A percentile compares a stretch with the other conserved stretches of the same genome.
Conservation (phyloP, 2,888 invertebrate species). For the Tachina grossa region DNA sequence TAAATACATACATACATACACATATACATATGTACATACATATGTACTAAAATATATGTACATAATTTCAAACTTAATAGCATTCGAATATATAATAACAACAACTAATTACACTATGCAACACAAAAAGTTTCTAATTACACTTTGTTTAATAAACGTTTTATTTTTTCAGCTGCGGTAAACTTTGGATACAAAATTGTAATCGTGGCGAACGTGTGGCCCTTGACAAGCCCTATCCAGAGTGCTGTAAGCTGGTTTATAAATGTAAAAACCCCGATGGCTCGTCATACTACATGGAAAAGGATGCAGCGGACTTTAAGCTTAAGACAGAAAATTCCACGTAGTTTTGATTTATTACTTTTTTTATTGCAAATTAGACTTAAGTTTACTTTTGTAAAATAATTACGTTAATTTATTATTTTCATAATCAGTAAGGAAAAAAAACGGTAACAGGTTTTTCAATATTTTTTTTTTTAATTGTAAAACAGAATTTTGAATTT, state of each 20-base stretch:
- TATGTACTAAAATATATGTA: neutral
- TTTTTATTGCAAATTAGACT: constrained; percentile 11
- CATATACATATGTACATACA: neutral
- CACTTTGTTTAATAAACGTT: neutral
- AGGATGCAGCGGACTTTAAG: constrained; percentile 72
- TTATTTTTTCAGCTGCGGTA: constrained; percentile 78
- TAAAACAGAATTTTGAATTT: neutral
- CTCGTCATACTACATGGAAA: constrained; percentile 78
- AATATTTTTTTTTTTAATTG: constrained; percentile 11
- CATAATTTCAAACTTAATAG: constrained; percentile 11
- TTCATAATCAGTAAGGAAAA: constrained; percentile 5
- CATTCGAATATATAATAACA: neutral
- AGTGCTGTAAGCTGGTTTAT: constrained; percentile 79
- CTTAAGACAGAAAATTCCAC: constrained; percentile 72
- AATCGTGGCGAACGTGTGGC: constrained; percentile 80
- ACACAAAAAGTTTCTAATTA: constrained; percentile 21
- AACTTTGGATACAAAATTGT: constrained; percentile 77
- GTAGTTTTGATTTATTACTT: constrained; percentile 58
- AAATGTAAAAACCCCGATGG: constrained; percentile 79
- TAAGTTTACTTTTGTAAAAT: constrained; percentile 42
- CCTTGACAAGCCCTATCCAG: constrained; percentile 78
- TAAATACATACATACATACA: no score
- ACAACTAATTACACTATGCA: constrained; percentile 19
- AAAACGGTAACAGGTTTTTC: neutral
- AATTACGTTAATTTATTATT: constrained; percentile 46